Percentiles rank a stretch among this genome's conserved stretches.
These are phyloP conservation scores for Tromatobia lineatoria DNA, from an alignment of 2,888 invertebrate genomes.

Conservation along the genomic window DNA sequence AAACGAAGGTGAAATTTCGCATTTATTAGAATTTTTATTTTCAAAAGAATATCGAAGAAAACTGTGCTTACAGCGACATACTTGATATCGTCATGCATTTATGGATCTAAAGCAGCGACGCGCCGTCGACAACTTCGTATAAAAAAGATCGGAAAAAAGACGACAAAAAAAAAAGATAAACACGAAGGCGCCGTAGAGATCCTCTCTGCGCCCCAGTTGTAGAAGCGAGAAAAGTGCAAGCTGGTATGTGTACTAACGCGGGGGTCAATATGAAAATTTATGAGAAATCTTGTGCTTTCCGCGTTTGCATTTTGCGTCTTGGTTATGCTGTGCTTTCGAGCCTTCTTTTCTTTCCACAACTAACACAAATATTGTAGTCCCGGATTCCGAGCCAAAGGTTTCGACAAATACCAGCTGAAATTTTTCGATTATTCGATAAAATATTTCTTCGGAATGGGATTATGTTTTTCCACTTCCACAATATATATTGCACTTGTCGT, in stretches of 20 bases:
- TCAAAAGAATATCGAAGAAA: neutral
- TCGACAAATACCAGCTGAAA: neutral
- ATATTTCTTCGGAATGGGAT: neutral
- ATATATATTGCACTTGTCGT: no score
- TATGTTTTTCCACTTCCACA: no score
- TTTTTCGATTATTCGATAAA: neutral
- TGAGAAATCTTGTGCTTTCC: no score
- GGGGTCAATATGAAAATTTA: no score
- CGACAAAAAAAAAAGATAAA: slow-evolving; percentile 10
- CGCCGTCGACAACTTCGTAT: slow-evolving; percentile 8
- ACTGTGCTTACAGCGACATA: slow-evolving; percentile 2
- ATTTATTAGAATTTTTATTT: no score
- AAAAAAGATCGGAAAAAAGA: neutral
- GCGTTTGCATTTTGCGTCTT: no score
- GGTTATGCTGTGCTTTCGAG: slow-evolving; percentile 25
- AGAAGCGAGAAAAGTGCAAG: slow-evolving; percentile 20
- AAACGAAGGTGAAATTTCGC: no score
- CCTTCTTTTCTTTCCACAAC: neutral
- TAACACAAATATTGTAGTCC: slow-evolving; percentile 2
- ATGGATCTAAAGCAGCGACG: slow-evolving; percentile 44
- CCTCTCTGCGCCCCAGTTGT: slow-evolving; percentile 67
- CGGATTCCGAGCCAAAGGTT: neutral
- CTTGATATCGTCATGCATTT: slow-evolving; percentile 52
- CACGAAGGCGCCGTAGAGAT: slow-evolving; percentile 40
- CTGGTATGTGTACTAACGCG: neutral